phyloP scores from a whole-genome alignment of 2,797 vertebrate genomes.

The Sebastes jordani region DNA sequence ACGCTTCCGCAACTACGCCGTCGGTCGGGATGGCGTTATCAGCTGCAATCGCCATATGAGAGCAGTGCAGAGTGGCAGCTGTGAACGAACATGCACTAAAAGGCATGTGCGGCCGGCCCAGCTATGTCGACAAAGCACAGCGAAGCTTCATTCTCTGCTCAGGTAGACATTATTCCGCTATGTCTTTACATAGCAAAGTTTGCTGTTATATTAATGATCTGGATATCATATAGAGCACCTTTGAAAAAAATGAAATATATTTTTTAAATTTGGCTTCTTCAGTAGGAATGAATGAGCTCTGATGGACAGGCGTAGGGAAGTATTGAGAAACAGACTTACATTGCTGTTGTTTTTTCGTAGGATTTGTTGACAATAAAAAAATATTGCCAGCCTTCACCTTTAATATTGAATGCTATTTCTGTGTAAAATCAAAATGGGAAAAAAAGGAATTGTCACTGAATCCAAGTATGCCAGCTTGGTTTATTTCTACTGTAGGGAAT shows the following conservation, averaged over 20 bases:
- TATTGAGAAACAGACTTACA: not conserved
- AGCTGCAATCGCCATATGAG: too few species aligned
- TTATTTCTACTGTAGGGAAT: constrained; percentile 34
- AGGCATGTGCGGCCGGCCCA: fast-evolving
- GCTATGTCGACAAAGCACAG: too few species aligned
- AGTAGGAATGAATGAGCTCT: not conserved
- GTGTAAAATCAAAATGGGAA: constrained; percentile 1
- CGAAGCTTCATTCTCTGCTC: too few species aligned
- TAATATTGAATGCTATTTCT: constrained; percentile 3
- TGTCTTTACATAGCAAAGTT: too few species aligned
- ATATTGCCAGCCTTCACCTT: not conserved
- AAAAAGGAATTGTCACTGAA: constrained; percentile 18
- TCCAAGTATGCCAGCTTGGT: constrained; percentile 34
- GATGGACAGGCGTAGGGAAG: not conserved
- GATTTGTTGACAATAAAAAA: not conserved
- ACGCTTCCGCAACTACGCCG: too few species aligned
- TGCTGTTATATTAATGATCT: too few species aligned
- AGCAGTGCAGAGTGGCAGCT: too few species aligned
- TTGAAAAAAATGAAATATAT: too few species aligned
- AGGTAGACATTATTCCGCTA: too few species aligned
- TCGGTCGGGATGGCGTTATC: too few species aligned
- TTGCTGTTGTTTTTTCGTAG: fast-evolving
- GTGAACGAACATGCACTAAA: too few species aligned
- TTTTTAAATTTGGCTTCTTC: not conserved
- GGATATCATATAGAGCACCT: too few species aligned